These are phyloP conservation scores for Anthonomus grandis DNA, from an alignment of 1,140 invertebrate genomes.

Conservation along the genomic window DNA sequence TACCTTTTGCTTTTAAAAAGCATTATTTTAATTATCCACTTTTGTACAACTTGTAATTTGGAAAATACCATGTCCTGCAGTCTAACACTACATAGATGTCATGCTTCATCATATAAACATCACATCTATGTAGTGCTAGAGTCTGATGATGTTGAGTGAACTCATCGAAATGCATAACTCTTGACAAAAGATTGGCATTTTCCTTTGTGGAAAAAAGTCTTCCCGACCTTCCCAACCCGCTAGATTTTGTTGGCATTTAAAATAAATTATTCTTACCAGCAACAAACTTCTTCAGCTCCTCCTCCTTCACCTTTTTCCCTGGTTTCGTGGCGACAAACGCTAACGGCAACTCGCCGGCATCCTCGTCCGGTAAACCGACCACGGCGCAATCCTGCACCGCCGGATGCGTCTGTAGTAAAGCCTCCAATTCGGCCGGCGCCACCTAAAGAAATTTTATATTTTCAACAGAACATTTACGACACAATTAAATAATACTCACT, in stretches of 20 bases:
- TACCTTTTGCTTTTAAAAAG: too few species aligned
- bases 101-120: too few species aligned
- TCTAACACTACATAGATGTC: too few species aligned
- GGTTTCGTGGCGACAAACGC: constrained; percentile 61
- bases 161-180: too few species aligned
- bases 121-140: too few species aligned
- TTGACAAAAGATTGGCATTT: too few species aligned
- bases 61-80: too few species aligned
- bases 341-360: constrained; percentile 64
- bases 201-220: neutral
- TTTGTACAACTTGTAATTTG: too few species aligned
- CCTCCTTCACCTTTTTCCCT: constrained; percentile 38
- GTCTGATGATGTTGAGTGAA: too few species aligned
- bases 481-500: constrained; percentile 16
- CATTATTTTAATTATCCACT: too few species aligned
- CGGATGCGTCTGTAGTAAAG: constrained; percentile 65
- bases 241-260: neutral
- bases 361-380: constrained; percentile 66
- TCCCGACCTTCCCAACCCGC: neutral
- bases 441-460: constrained; percentile 53
- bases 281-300: constrained; percentile 49
- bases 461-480: neutral
- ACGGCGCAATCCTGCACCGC: constrained; percentile 71
- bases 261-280: too few species aligned
- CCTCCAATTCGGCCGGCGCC: constrained; percentile 76